Evolutionary conservation across 2,888 invertebrate genomes (phyloP), one percentile per base, ranked within the genome.

Genomic region (Thalpophila matura): DNA sequence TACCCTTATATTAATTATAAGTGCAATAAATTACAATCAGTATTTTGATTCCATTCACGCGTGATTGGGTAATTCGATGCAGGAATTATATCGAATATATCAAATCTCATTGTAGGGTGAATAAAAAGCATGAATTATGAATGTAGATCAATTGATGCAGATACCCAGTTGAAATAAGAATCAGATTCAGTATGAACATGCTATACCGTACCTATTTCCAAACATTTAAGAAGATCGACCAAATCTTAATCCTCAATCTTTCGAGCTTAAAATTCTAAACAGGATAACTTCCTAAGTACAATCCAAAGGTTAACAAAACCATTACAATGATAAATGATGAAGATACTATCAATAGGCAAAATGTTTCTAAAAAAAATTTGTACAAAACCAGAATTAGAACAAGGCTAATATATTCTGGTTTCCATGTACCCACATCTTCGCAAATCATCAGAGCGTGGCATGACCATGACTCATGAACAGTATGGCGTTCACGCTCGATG

Each of bases 21-120:
- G 86, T 86, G 89, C 91, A 88, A 94, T 93, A 94, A 92, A 91
- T 94, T 90, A 90, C 86, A 93, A 92, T 92, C 90, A 89, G 88
- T 89, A 89, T 92, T 91, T 91, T 89, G 89, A 91, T 91, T 84
- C 80, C 76, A 82, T 89, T 88, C 86, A 88, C 82, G 89, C 86
- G 67, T 86, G 88, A 91, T 91, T 89, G 82, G 86, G 83, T 83
- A 80, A 86, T 87, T 84, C 79, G 85, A 87, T 86, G 83, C 86
- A 80, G 74, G 83, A 74, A 79, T 83, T 80, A 79, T 47, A 49
- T 57, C 33, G 51, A 53, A 55, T 63, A 77, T 50, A 71, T 66
- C 54, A 66, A 72, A 76, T 49, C 27, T 53, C 40, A 50, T 57
- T 72, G 50, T 61, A 31, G 33, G 16, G 33, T 47, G 14, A 22